Evolutionary conservation across 1,140 invertebrate genomes (phyloP), one percentile per base, ranked within the genome.

Genomic region (Drosophila bipectinata): DNA sequence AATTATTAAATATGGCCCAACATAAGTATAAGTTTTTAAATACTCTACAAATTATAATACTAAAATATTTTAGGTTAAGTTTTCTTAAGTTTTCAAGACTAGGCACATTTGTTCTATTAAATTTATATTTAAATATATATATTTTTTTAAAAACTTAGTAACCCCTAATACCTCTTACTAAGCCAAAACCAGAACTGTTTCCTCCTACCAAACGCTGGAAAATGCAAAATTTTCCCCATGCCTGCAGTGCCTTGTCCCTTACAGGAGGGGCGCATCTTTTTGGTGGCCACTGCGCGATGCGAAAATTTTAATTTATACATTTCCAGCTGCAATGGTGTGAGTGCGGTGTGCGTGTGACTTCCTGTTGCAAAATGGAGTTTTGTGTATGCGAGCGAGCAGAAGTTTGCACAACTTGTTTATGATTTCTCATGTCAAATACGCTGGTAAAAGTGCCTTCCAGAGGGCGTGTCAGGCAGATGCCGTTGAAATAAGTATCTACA

Each of bases 391-490:
- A 62, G 60, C 60, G 60, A 66, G 60, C 62, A 71, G 77, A 77
- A 72, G 79, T 83, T 84, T 87, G 82, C 77, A 63, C 81, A 84
- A 84, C 68, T 87, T 87, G 81, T 84, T 84, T 84, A 81, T 84
- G 81, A 84, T 87, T 84, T 84, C 72, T 74, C 82, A 81, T 84
- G 82, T 84, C 82, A 87, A 84, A 77, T 84, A 81, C 82, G 82
- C 72, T 84, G 64, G 44, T 49, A 74, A 45, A 77, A 81, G 79
- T 81, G 60, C 68, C 68, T 55, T 15, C 57, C 12, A 18, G 51
- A 51, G 45, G 68, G 49, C 67, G 56, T 48, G 63, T 69, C 63
- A 45, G 32, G 55, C 72, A 60, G 60, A 54, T 58, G 62, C 77
- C 63, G 82, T 67, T 71, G 73, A 41, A 76, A 58, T 76, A 85